A percentile compares a stretch with the other conserved stretches of the same genome.
Evolutionary conservation across 1,140 invertebrate genomes (phyloP).

Genomic region (Eupristina koningsbergeri): DNA sequence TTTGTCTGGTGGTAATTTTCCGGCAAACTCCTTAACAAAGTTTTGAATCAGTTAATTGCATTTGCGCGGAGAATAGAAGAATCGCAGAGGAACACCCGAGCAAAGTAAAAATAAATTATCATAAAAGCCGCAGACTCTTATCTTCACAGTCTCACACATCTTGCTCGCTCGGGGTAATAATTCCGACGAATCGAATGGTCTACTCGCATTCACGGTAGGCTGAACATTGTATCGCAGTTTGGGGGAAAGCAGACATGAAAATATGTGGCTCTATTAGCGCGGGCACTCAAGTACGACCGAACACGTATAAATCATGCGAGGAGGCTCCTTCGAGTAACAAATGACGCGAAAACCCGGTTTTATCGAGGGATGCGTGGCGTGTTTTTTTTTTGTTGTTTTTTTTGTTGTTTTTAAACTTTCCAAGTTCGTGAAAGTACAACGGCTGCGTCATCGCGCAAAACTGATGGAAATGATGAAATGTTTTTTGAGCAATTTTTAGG

Average conservation of each 20-base stretch:
- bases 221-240: not conserved
- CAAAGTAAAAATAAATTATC: not conserved
- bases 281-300: not conserved
- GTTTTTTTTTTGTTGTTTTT: too few species aligned
- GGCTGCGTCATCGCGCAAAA: too few species aligned
- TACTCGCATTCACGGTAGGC: too few species aligned
- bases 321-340: not conserved
- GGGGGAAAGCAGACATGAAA: constrained; percentile 6
- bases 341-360: not conserved
- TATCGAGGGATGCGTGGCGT: too few species aligned
- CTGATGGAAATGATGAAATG: too few species aligned
- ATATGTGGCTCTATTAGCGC: not conserved
- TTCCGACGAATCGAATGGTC: not conserved
- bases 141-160: too few species aligned
- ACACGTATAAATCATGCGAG: not conserved
- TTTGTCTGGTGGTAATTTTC: not conserved
- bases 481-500: too few species aligned
- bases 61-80: too few species aligned
- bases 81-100: too few species aligned
- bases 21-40: not conserved
- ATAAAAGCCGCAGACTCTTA: too few species aligned
- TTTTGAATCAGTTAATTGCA: not conserved
- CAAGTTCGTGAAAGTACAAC: too few species aligned
- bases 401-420: too few species aligned
- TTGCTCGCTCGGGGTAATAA: not conserved